Base-by-base conservation (phyloP, 2,113 vertebrate genomes). In the Hylia prasina region DNA sequence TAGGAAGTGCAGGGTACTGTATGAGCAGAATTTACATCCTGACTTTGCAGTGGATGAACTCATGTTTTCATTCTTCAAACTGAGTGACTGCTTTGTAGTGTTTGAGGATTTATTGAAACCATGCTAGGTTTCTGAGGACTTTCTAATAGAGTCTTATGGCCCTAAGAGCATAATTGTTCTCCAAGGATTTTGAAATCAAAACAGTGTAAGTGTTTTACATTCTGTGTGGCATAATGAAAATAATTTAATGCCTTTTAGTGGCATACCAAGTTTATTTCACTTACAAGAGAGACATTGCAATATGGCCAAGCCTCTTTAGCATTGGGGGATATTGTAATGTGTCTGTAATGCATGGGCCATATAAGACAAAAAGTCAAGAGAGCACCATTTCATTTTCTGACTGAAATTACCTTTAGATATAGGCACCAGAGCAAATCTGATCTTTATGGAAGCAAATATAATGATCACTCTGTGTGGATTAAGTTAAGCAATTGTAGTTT, bases 171-270 rank as follows among this genome's bases (percentile, higher is more conserved):
- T 95, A 95, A 93, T 97, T 97, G 93, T 97, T 97, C 95, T 97
- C 94, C 61, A 72, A 97, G 96, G 93, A 93, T 96, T 97, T 97
- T 94, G 88, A 97, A 97, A 97, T 97, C 96, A 97, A 97, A 97
- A 97, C 96, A 97, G 89, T 90, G 77, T 94, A 97, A 97, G 96
- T 96, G 93, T 98, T 97, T 97, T 88, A 95, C 94, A 95, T 98
- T 96, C 95, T 66, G 58, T 94, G 94, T 91, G 96, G 95, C 97
- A 96, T 97, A 98, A 96, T 97, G 92, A 97, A 96, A 97, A 97
- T 97, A 96, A 98, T 98, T 96, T 96, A 95, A 94, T 96, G 96
- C 94, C 88, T 97, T 97, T 97, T 96, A 96, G 95, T 96, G 89
- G 96, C 96, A 95, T 96, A 95, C 83, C 89, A 89, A 96, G 92